These are phyloP conservation scores for Podarcis muralis DNA, from an alignment of 2,113 vertebrate species.

Conservation along the genomic window DNA sequence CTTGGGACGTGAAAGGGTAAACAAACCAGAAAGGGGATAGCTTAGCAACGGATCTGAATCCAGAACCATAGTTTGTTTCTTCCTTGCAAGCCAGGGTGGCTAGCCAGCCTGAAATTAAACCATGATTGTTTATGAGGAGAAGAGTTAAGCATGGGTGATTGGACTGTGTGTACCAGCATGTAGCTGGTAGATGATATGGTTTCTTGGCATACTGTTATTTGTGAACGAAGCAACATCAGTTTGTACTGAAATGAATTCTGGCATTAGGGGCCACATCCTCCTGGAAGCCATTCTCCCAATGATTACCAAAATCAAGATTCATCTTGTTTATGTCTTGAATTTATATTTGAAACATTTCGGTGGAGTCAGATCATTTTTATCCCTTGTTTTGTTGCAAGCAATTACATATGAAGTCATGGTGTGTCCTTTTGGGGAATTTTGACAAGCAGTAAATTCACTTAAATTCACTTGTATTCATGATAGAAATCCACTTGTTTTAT, in stretches of 20 bases:
- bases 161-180: too few species aligned
- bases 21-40: too few species aligned
- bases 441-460: background rate
- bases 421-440: background rate
- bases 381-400: background rate
- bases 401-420: background rate
- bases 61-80: too few species aligned
- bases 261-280: background rate
- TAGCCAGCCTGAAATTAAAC: too few species aligned
- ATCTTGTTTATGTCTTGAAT: conserved; percentile 31
- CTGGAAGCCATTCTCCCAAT: background rate
- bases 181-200: too few species aligned
- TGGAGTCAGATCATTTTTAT: background rate
- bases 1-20: too few species aligned
- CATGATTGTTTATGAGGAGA: too few species aligned
- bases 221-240: background rate
- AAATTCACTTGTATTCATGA: too few species aligned
- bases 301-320: conserved; percentile 15
- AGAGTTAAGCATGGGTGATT: too few species aligned
- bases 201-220: too few species aligned
- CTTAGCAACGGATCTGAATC: too few species aligned
- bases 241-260: conserved; percentile 9
- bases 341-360: background rate
- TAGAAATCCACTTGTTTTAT: conserved; percentile 11
- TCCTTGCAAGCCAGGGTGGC: too few species aligned